Base-by-base conservation (phyloP, 1,140 invertebrate genomes). In the Drosophila pectinifera region DNA sequence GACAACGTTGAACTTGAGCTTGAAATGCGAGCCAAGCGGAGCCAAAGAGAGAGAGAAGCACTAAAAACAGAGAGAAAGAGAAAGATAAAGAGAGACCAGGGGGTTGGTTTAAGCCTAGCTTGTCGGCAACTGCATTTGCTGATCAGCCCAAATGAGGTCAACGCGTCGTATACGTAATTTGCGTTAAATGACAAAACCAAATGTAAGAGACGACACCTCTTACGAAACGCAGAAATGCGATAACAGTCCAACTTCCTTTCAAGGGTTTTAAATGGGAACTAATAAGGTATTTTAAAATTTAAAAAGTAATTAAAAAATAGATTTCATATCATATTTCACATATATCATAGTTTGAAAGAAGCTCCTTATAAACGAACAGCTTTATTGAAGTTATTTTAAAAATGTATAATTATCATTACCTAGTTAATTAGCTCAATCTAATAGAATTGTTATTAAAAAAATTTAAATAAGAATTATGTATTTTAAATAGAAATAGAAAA, bases 1-100 rank as follows among this genome's bases (percentile, higher is more conserved):
- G 54, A 42, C 77, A 86, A 34, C 67, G 79, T 88, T 88, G 84
- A 88, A 88, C 84, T 88, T 88, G 84, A 88, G 84, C 84, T 88
- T 88, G 84, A 88, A 88, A 89, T 73, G 76, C 61, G 76, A 82
- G 70, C 62, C 65, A 34, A 64, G 74, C 56, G 39, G 45, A 74
- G 46, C 68, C 22, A 26, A 65, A 42, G 26, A 76, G 31, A 46
- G 34, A 63, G 41, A n/a, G n/a, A n/a, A n/a, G n/a, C n/a, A n/a
- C n/a, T n/a, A n/a, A n/a, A n/a, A n/a, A n/a, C n/a, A 64, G 26
- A 24, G 4, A 36, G 1, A 6, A 5, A 20, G 28, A 16, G 14
- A 62, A 55, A 46, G 39, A 54, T 46, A 10, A 6, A 39, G 28
- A 36, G 18, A n/a, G 58, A 24, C 20, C 42, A 20, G 20, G 36